Evolutionary conservation across 1,140 invertebrate species (phyloP), one percentile per base, ranked within the genome.

Genomic region (Copidosoma floridanum): DNA sequence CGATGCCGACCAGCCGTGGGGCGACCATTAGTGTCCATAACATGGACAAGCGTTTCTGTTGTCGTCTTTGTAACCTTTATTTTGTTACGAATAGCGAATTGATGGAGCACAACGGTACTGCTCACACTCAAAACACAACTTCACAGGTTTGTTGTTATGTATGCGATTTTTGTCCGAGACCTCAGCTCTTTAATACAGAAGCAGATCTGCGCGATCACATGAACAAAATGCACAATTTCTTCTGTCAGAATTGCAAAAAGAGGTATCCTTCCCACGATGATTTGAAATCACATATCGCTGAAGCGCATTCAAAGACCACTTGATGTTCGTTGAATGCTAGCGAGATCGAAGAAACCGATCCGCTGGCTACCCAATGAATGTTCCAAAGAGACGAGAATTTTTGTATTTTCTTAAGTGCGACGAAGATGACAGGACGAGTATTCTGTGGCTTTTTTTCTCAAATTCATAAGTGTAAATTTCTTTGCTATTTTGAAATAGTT

Each of bases 101-200:
- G 12, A 8, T 57, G 2, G 32, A 52, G 16, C 61, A 63, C 12
- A 16, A 53, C 6, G 6, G 20, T 1, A 24, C 21, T 7, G 40
- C n/a, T 10, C 60, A 57, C 18, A 52, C n/a, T 38, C n/a, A n/a
- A n/a, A n/a, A n/a, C n/a, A 1, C 20, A 12, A 10, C 32, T 3
- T 5, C 11, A 3, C 27, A 44, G 18, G 32, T 43, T 4, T 57
- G 55, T 24, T 65, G 58, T 23, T 65, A 54, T 29, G 32, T 65
- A 12, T 65, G 63, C 12, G 63, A 65, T 46, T 65, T 61, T 20
- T 65, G 63, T 38, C 4, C 51, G 2, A 52, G 50, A 2, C 63
- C 63, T 0, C 21, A 50, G 1, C 21, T 65, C 0, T 61, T 61
- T 11, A 50, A 61, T 3, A 14, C 35, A 0, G 59, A 58, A 23